These are phyloP conservation scores for Carcina quercana DNA, from an alignment of 2,888 invertebrate species.

Conservation along the genomic window DNA sequence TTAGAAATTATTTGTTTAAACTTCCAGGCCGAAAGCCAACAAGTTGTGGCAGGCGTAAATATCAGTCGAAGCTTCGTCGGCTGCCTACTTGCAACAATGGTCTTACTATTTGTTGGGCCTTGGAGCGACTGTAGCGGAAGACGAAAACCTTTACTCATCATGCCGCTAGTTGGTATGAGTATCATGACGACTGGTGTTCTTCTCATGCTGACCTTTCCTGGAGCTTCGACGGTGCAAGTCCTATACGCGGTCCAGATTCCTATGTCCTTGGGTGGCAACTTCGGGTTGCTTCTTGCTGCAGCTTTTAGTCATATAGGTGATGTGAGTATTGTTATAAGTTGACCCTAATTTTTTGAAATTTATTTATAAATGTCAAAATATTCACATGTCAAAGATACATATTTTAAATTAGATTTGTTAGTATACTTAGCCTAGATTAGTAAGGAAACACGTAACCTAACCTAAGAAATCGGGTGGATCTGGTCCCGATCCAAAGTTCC, in stretches of 20 bases:
- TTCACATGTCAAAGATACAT: too few species aligned
- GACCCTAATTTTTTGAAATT: too few species aligned
- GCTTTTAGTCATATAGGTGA: conserved; percentile 87
- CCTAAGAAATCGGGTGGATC: too few species aligned
- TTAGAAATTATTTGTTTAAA: too few species aligned
- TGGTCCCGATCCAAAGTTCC: too few species aligned
- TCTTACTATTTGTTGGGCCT: conserved; percentile 74
- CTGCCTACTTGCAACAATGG: conserved; percentile 73
- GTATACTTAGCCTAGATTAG: too few species aligned
- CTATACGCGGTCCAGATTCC: conserved; percentile 71
- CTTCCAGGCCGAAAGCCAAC: conserved; percentile 67
- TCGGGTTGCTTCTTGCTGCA: conserved; percentile 82
- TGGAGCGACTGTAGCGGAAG: conserved; percentile 77
- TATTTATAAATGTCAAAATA: too few species aligned
- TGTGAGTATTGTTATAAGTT: conserved; percentile 62
- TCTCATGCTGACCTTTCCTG: conserved; percentile 55
- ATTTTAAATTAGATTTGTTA: too few species aligned
- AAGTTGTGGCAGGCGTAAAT: conserved; percentile 78
- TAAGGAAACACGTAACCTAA: too few species aligned
- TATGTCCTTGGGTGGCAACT: conserved; percentile 80
- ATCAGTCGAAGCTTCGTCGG: conserved; percentile 73
- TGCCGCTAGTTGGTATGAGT: conserved; percentile 72
- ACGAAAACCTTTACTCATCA: conserved; percentile 71
- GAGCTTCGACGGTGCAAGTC: conserved; percentile 54
- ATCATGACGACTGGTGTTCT: conserved; percentile 61